Conservation (phyloP, 2,888 invertebrate species). For the Erebia palarica region DNA sequence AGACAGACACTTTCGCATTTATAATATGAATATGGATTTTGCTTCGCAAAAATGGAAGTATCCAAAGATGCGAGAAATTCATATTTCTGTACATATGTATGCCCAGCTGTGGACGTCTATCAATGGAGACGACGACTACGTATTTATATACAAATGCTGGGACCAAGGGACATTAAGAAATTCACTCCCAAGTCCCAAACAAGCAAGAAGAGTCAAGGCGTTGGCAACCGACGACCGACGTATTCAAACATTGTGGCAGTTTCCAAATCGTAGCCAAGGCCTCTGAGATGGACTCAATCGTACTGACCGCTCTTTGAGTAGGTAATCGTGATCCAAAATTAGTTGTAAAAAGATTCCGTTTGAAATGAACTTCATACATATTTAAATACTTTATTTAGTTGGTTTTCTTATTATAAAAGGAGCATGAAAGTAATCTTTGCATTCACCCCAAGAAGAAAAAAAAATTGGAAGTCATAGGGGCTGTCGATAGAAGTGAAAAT, state of each 20-base stretch:
- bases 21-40: no score
- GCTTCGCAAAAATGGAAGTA: no score
- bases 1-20: no score
- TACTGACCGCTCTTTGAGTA: background rate
- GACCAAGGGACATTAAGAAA: background rate
- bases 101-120: background rate
- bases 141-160: no score
- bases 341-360: background rate
- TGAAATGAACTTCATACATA: background rate
- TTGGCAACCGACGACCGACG: background rate
- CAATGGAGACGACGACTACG: no score
- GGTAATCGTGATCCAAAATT: background rate
- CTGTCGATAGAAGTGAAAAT: no score
- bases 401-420: no score
- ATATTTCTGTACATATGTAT: background rate
- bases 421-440: no score
- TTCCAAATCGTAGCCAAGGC: conserved; percentile 14
- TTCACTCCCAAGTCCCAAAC: background rate
- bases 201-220: background rate
- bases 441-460: no score
- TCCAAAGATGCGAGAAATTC: no score
- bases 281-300: background rate
- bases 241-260: conserved; percentile 7
- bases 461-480: no score
- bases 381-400: background rate